A percentile compares a stretch with the other conserved stretches of the same genome.
Conservation (phyloP, 2,797 vertebrate genomes). For the Sphaeramia orbicularis region DNA sequence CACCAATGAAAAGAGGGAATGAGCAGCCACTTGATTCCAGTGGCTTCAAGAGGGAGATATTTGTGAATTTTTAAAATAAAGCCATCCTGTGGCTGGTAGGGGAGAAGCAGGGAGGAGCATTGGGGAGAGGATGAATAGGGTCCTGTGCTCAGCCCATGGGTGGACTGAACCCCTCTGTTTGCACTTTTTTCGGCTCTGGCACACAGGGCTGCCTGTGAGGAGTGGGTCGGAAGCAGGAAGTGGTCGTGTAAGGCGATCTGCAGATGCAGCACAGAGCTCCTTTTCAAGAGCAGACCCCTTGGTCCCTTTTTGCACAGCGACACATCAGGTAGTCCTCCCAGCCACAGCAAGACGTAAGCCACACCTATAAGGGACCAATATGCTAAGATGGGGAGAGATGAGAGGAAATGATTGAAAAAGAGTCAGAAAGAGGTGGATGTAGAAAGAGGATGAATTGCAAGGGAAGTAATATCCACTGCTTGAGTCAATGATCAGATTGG, state of each 20-base stretch:
- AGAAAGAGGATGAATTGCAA: constrained; percentile 15
- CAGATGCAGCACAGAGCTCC: constrained; percentile 83
- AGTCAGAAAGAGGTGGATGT: constrained; percentile 14
- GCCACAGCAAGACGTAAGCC: constrained; percentile 77
- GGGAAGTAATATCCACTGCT: constrained; percentile 20
- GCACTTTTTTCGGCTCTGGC: constrained; percentile 83
- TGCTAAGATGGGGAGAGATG: constrained; percentile 33
- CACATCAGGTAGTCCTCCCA: constrained; percentile 84
- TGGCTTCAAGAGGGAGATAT: constrained; percentile 73
- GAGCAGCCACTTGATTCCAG: constrained; percentile 63
- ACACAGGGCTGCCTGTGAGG: constrained; percentile 88
- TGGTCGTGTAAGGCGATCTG: constrained; percentile 89
- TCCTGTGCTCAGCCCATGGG: constrained; percentile 85
- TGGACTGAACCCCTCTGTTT: constrained; percentile 86
- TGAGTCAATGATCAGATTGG: constrained; percentile 54
- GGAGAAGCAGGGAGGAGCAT: constrained; percentile 73
- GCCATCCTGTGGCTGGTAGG: constrained; percentile 66
- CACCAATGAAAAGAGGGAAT: constrained; percentile 58
- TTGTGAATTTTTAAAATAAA: constrained; percentile 83
- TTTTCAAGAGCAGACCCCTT: constrained; percentile 85
- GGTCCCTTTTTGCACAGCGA: constrained; percentile 79
- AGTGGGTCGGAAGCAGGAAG: constrained; percentile 92
- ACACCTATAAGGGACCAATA: constrained; percentile 63
- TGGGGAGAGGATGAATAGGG: constrained; percentile 84
- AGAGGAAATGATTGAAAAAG: constrained; percentile 22